Evolutionary conservation across 2,797 vertebrate genomes (phyloP), one percentile per base, ranked within the genome.

Genomic region (Acomys russatus): DNA sequence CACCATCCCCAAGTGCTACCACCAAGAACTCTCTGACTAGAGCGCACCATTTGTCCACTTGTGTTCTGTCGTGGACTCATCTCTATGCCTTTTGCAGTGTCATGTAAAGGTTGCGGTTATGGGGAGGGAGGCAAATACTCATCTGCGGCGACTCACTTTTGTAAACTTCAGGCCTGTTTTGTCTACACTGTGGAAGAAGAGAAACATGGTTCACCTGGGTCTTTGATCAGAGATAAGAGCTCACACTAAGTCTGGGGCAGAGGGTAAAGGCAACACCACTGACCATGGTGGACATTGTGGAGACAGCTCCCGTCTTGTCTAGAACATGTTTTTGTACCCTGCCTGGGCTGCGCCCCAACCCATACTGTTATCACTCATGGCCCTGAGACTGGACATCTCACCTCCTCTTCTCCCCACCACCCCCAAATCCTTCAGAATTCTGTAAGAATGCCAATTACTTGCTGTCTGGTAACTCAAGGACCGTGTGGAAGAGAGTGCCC

Each of bases 391-490:
- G 18, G 9, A 18, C 25, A 3, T 14, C 51, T 56, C 17, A 33
- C n/a, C 10, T 66, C 68, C 30, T 73, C 68, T 61, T 2, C 63
- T 49, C 9, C 33, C 30, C 9, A 14, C 54, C 18, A 64, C 14
- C 51, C 84, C 59, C 20, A 12, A 30, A 44, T 14, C 66, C 63
- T 70, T 66, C 25, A 88, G n/a, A 74, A 91, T n/a, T 23, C 82
- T 61, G 66, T 64, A 91, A 63, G n/a, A 68, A 88, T 2, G 18
- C 23, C 44, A 68, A 98, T 98, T 98, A 99, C 99, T 99, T 99
- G 99, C 98, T 99, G 95, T 99, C 99, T 0, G 99, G 99, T 85
- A 99, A 98, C 96, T 99, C 99, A 91, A 99, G 99, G 97, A 99
- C 99, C 0, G 99, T 99, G 97, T 99, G 99, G 98, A 99, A 99